These are phyloP conservation scores for Cyclina sinensis DNA, from an alignment of 1,140 invertebrate species.

Conservation along the genomic window DNA sequence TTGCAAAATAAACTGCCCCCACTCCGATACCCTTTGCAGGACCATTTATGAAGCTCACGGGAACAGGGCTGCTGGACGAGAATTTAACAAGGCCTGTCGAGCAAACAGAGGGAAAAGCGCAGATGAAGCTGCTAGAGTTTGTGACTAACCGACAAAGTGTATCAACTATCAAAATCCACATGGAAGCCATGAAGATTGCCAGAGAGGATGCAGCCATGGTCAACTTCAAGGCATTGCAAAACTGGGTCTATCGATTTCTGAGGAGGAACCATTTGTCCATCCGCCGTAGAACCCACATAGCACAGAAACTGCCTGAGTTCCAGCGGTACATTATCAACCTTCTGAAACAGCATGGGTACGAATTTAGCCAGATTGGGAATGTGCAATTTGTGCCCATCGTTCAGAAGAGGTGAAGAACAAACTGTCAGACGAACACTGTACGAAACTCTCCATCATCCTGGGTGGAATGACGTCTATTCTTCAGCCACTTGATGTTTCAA, in stretches of 20 bases:
- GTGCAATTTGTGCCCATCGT: not conserved
- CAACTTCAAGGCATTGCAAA: not conserved
- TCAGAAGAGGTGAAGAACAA: not conserved
- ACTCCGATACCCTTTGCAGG: no score
- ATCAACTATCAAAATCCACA: no score
- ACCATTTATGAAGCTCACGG: no score
- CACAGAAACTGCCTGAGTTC: conserved; percentile 6
- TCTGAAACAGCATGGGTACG: not conserved
- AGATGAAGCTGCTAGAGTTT: no score
- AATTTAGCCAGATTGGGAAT: not conserved
- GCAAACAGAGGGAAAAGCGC: no score
- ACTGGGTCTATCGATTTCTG: not conserved
- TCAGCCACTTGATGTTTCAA: conserved; percentile 65
- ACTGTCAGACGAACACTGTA: not conserved
- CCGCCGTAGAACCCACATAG: not conserved
- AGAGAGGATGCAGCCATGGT: no score
- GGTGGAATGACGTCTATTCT: conserved; percentile 60
- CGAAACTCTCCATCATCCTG: conserved; percentile 59
- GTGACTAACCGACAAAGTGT: no score
- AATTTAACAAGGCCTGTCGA: no score
- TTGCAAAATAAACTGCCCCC: no score
- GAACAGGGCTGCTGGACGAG: no score
- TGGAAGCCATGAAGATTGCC: no score
- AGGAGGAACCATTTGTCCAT: not conserved
- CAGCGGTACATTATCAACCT: not conserved